phyloP scores from a whole-genome alignment of 2,888 invertebrate species.

The Caenorhabditis imperialis region DNA sequence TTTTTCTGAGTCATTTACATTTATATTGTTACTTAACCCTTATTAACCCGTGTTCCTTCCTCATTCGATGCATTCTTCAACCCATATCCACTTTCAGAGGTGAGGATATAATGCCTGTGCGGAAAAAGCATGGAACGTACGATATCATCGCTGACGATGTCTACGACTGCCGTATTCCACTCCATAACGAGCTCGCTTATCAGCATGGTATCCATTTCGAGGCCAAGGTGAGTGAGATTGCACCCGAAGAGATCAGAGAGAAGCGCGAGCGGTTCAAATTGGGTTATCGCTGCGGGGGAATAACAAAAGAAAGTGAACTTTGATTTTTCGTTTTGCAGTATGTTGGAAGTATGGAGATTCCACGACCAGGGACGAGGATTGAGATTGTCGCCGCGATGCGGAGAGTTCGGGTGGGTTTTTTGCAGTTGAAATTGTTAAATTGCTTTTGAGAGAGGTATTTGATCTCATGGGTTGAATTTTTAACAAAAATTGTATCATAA shows the following conservation, averaged over 20 bases:
- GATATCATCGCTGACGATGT: conserved; percentile 96
- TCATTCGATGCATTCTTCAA: too few relatives aligned
- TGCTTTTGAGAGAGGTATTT: too few relatives aligned
- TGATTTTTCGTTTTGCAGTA: conserved; percentile 85
- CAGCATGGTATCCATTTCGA: conserved; percentile 96
- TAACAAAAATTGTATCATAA: too few relatives aligned
- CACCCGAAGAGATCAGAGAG: too few relatives aligned
- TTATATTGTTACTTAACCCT: too few relatives aligned
- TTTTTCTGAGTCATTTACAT: too few relatives aligned
- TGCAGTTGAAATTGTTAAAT: too few relatives aligned
- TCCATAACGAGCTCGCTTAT: conserved; percentile 97
- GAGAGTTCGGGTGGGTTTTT: conserved; percentile 90
- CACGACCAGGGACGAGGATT: conserved; percentile 93
- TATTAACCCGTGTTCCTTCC: too few relatives aligned
- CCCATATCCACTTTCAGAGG: conserved; percentile 47
- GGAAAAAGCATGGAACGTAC: conserved; percentile 81
- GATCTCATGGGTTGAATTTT: too few relatives aligned
- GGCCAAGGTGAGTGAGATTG: conserved; percentile 86
- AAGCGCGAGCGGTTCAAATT: too few relatives aligned
- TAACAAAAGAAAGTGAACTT: neutral
- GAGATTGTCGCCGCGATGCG: conserved; percentile 99
- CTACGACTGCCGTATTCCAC: conserved; percentile 93
- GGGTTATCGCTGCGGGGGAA: too few relatives aligned
- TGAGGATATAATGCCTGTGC: conserved; percentile 67
- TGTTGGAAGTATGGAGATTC: conserved; percentile 97